Conservation (phyloP, 2,113 vertebrate species). For the Puma concolor region DNA sequence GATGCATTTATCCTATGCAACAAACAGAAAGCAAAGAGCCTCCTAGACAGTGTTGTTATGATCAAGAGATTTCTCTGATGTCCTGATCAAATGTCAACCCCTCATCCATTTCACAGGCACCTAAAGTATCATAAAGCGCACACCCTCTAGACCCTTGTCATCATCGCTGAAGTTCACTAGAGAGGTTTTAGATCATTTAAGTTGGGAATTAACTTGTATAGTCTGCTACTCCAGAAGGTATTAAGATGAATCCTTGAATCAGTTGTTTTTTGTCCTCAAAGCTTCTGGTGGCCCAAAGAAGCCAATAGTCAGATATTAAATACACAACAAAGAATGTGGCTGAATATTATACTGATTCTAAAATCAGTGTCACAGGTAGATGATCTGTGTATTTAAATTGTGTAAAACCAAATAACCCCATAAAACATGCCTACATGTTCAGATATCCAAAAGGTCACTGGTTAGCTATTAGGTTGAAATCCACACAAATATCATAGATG, state of each 20-base stretch:
- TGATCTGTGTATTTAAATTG: not conserved
- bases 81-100: not conserved
- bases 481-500: not conserved
- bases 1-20: not conserved
- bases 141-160: not conserved
- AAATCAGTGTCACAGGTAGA: not conserved
- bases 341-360: not conserved
- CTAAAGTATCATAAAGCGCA: not conserved
- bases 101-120: not conserved
- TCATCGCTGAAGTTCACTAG: not conserved
- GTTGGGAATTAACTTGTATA: not conserved
- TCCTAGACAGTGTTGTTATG: not conserved
- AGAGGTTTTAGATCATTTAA: not conserved
- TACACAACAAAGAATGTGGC: not conserved
- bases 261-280: not conserved
- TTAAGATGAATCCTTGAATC: not conserved
- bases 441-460: not conserved
- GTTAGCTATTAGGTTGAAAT: not conserved
- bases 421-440: not conserved
- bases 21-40: not conserved
- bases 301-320: not conserved
- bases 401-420: not conserved
- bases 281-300: not conserved
- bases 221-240: not conserved
- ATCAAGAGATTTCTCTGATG: not conserved